Evolutionary conservation across 2,797 vertebrate species (phyloP), one percentile per base, ranked within the genome.

Genomic region (Phrynocephalus vlangalii): DNA sequence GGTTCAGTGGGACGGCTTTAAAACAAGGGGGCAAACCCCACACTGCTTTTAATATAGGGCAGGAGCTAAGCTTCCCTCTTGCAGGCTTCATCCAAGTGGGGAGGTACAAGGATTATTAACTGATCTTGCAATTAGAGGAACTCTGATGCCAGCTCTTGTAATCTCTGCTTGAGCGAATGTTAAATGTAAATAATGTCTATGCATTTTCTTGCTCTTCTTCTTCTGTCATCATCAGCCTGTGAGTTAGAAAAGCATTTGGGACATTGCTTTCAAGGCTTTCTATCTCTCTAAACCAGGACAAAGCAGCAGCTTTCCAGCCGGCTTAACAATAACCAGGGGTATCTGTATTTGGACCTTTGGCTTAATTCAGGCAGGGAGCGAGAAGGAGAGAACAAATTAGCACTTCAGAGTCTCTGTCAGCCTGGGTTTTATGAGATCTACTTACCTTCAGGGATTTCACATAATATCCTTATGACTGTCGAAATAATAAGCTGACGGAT

Each of bases 171-270:
- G 86, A 85, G 48, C 84, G 76, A 79, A 22, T 83, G 70, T 52
- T 86, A 89, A 63, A 44, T 30, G 26, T 78, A 84, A 90, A 87
- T 87, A 90, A 87, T 91, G 22, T 44, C 91, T 88, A 60, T n/a
- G 0, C 6, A 82, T 90, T 81, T 82, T 30, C 60, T 48, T 68
- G 70, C 87, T 87, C 68, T 30, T 52, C 38, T 71, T 88, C 68
- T 26, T 48, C 38, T 71, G 44, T 66, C 9, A 50, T 76, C 70
- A 66, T 0, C 2, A 87, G 18, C 56, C 11, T 76, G 18, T 60
- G 66, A 75, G 28, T 90, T 86, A 83, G 33, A 48, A 15, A 81
- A 75, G 24, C 20, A 85, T 92, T 84, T 38, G 63, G 16, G 63
- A 56, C 38, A 44, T 67, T 78, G n/a, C 83, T 87, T 85, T 90